Evolutionary conservation across 2,797 vertebrate genomes (phyloP), one percentile per base, ranked within the genome.

Genomic region (Salmo trutta): DNA sequence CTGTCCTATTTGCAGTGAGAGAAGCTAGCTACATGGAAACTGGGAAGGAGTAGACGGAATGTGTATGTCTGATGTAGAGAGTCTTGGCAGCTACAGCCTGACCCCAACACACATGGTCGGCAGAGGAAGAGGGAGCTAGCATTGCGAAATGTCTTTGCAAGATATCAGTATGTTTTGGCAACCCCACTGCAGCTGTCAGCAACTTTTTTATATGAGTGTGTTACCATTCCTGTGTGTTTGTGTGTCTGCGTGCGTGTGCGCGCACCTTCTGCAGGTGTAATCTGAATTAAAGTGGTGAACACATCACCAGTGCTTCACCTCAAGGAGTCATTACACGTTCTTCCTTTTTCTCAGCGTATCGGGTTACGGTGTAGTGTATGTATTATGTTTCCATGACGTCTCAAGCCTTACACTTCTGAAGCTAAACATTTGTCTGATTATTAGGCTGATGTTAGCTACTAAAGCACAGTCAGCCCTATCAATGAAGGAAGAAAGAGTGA

Each of bases 121-220:
- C 8, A n/a, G 84, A 83, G 16, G 21, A 78, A 85, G 41, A 47
- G 41, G 41, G 41, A 47, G 88, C 79, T 52, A 78, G 86, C 79
- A 56, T 92, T 93, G 89, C 80, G 73, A 93, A 94, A 92, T 65
- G 80, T 54, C 93, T 93, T 93, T 92, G 91, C 91, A 94, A 94
- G 87, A 93, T 82, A 90, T 88, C 36, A 68, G 81, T 87, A 75
- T 8, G 68, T 86, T 91, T 88, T 93, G 86, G 91, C 90, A 90
- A 89, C 78, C 78, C 72, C 68, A 79, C 78, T 90, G 87, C 87
- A 84, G 84, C 85, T 81, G 86, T 93, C 91, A 93, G 93, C 91
- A 90, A 64, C 70, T 83, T 90, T 91, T 75, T 27, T 66, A 47
- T 12, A 70, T 69, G 33, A 67, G 59, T 70, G 24, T 76, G 80